phyloP scores from a whole-genome alignment of 2,113 vertebrate species.

The Coturnix japonica region DNA sequence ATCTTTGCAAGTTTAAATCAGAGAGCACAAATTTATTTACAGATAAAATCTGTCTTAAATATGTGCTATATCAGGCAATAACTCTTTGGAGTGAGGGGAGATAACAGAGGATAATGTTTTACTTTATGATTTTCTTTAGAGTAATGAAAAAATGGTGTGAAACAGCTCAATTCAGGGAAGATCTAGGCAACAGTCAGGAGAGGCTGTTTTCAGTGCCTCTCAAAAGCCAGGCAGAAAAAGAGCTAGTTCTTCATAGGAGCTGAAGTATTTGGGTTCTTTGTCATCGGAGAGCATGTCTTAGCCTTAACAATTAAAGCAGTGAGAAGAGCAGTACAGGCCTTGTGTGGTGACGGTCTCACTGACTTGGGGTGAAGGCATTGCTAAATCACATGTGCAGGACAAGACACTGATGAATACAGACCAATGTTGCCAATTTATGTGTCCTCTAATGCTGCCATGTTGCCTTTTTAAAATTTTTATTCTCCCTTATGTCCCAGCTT shows the following conservation, averaged over 20 bases:
- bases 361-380: background rate
- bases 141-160: background rate
- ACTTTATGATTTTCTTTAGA: background rate
- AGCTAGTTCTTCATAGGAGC: background rate
- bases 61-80: background rate
- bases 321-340: constrained; percentile 12
- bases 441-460: background rate
- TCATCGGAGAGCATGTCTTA: background rate
- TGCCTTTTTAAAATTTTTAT: background rate
- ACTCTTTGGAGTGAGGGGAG: background rate
- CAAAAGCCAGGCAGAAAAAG: background rate
- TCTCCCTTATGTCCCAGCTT: background rate
- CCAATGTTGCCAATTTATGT: background rate
- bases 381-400: background rate
- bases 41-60: background rate
- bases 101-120: background rate
- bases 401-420: background rate
- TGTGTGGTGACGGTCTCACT: background rate
- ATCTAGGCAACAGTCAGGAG: background rate
- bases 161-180: background rate
- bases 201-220: background rate
- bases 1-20: background rate
- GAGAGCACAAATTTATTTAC: background rate
- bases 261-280: background rate
- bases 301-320: background rate